These are phyloP conservation scores for Sthenelais limicola DNA, from an alignment of 2,888 invertebrate species.

Conservation along the genomic window DNA sequence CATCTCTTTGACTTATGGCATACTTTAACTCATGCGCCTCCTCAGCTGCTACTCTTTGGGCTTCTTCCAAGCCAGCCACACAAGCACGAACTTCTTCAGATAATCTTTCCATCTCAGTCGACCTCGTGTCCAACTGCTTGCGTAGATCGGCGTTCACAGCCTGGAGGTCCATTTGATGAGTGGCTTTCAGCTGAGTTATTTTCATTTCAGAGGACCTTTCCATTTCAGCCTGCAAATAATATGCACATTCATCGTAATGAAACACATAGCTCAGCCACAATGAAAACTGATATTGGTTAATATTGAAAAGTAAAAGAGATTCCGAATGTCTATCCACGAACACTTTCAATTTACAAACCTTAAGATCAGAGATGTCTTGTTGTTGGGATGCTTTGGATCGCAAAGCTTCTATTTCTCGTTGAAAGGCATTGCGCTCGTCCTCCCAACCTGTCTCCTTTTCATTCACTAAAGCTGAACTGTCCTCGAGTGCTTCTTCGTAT, in stretches of 20 bases:
- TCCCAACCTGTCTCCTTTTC: conserved; percentile 17
- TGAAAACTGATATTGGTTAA: not conserved
- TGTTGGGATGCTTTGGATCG: not conserved
- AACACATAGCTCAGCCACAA: too few species aligned
- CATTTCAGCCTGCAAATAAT: conserved; percentile 3
- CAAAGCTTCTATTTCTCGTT: not conserved
- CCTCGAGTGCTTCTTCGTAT: conserved; percentile 21
- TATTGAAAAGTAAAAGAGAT: not conserved
- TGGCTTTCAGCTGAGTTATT: conserved; percentile 13
- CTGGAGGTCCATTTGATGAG: conserved; percentile 11
- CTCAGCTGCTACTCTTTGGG: not conserved
- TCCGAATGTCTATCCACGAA: not conserved
- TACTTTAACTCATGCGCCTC: conserved; percentile 17
- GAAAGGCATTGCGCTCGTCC: not conserved
- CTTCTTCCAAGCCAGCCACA: conserved; percentile 29
- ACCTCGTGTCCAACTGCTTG: conserved; percentile 4
- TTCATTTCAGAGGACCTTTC: conserved; percentile 6
- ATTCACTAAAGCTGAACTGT: conserved; percentile 1
- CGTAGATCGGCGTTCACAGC: conserved; percentile 12
- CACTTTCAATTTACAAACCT: not conserved
- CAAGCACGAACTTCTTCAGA: conserved; percentile 13
- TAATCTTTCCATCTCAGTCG: conserved; percentile 24
- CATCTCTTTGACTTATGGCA: conserved; percentile 16
- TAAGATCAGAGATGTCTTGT: not conserved
- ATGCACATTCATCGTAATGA: too few species aligned